These are phyloP conservation scores for Umimayanthus kanabou DNA, from an alignment of 92 coral and sea anemone species.

Conservation along the genomic window DNA sequence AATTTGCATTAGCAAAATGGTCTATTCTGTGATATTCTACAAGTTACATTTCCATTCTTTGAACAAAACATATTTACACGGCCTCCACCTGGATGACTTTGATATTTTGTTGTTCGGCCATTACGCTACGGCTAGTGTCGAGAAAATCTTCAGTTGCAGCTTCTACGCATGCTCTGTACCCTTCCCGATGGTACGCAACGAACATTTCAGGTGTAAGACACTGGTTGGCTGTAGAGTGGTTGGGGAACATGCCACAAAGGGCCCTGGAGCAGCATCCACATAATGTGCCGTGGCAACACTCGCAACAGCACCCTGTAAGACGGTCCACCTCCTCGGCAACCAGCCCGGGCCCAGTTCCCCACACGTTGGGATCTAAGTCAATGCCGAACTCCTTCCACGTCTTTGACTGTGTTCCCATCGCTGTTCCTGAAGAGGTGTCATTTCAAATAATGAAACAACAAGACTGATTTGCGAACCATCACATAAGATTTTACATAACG, in stretches of 20 bases:
- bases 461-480: background rate
- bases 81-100: background rate
- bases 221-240: constrained; percentile 69
- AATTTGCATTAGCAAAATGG: too few relatives aligned
- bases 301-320: constrained; percentile 67
- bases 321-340: constrained; percentile 57
- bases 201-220: constrained; percentile 70
- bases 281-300: constrained; percentile 54
- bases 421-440: background rate
- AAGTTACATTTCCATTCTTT: too few relatives aligned
- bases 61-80: too few relatives aligned
- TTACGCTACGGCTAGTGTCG: background rate
- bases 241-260: constrained; percentile 59
- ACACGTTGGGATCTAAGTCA: constrained; percentile 51
- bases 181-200: constrained; percentile 70
- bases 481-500: too few relatives aligned
- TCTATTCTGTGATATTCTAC: too few relatives aligned
- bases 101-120: background rate
- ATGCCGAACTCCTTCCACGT: constrained; percentile 57
- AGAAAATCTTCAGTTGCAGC: constrained; percentile 47
- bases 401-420: background rate
- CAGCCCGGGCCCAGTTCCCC: constrained; percentile 74
- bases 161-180: constrained; percentile 71
- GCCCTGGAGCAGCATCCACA: constrained; percentile 42
- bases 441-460: background rate